Conservation (phyloP, 2,888 invertebrate species). For the Syritta pipiens region DNA sequence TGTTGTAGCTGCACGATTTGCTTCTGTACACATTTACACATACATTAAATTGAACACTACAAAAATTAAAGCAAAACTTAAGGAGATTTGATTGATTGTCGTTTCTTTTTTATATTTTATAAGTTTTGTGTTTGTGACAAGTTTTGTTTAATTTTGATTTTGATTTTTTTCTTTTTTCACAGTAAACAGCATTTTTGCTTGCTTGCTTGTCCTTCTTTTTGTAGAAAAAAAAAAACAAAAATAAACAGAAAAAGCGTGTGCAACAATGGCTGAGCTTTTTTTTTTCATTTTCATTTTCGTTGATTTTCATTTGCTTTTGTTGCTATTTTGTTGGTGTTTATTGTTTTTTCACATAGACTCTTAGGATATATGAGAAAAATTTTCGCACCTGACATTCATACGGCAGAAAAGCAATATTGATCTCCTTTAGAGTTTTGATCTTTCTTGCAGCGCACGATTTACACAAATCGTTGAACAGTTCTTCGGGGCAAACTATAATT, state of each 20-base stretch:
- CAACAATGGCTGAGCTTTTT: conserved; percentile 28
- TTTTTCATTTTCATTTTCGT: conserved; percentile 14
- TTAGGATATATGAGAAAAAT: conserved; percentile 56
- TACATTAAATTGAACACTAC: conserved; percentile 80
- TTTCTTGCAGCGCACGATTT: conserved; percentile 96
- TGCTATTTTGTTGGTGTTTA: conserved; percentile 45
- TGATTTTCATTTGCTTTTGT: conserved; percentile 33
- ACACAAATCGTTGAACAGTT: conserved; percentile 97
- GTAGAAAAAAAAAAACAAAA: conserved; percentile 35
- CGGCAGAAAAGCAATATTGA: conserved; percentile 99
- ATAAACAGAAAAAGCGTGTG: too few relatives aligned
- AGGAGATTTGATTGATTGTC: conserved; percentile 74
- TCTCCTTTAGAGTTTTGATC: conserved; percentile 98
- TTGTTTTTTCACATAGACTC: conserved; percentile 58
- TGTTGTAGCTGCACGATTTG: conserved; percentile 75
- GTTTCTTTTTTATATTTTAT: not conserved
- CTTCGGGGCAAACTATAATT: conserved; percentile 93
- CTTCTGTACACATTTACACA: conserved; percentile 77
- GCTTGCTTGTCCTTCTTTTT: conserved; percentile 3
- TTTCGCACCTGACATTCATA: conserved; percentile 95
- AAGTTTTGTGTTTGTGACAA: conserved; percentile 11
- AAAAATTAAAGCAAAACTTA: conserved; percentile 79
- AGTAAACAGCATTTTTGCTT: too few relatives aligned
- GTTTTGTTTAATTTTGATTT: conserved; percentile 10
- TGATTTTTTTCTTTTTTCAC: conserved; percentile 22